Percentiles rank a stretch among this genome's conserved stretches.
These are phyloP conservation scores for Mustela nigripes DNA, from an alignment of 2,113 vertebrate species.

Conservation along the genomic window DNA sequence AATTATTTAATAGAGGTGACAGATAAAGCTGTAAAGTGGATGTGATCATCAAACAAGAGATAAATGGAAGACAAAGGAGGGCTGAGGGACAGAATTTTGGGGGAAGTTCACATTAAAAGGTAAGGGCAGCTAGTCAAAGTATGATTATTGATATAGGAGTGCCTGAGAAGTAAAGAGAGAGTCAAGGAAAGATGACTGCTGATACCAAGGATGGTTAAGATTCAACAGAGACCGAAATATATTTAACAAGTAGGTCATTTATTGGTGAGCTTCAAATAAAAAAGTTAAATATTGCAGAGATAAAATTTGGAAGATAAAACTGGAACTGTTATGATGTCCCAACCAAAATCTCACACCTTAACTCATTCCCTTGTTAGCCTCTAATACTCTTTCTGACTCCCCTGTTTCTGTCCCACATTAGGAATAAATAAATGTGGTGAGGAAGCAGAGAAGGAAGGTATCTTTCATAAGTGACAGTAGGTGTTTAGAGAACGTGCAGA, in stretches of 20 bases:
- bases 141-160: not conserved
- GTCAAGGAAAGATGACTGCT: not conserved
- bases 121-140: not conserved
- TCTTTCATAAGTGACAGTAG: not conserved
- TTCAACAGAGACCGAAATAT: not conserved
- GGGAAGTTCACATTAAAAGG: not conserved
- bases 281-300: not conserved
- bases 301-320: slow-evolving; percentile 13
- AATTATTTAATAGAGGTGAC: not conserved
- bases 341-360: not conserved
- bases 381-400: not conserved
- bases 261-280: slow-evolving; percentile 13
- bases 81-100: not conserved
- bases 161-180: not conserved
- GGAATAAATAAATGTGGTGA: not conserved
- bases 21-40: not conserved
- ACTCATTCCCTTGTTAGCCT: not conserved
- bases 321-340: not conserved
- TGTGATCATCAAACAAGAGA: not conserved
- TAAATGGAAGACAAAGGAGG: not conserved
- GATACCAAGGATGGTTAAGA: not conserved
- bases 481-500: not conserved
- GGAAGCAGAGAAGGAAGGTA: not conserved
- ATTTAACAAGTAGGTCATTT: not conserved
- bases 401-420: not conserved